phyloP scores from a whole-genome alignment of 2,113 vertebrate genomes.

The Macaca mulatta region DNA sequence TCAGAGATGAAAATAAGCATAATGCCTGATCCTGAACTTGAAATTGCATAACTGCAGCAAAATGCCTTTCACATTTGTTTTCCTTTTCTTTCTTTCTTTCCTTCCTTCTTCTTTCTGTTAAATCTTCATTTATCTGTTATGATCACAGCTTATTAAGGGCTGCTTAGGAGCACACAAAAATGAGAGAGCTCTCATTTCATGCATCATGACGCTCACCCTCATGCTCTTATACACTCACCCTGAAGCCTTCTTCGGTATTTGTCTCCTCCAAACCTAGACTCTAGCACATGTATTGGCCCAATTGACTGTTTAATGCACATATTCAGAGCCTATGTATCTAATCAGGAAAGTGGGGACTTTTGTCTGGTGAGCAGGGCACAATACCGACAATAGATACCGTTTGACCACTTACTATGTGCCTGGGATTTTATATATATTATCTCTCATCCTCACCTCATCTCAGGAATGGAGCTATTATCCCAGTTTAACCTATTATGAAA shows the following conservation, averaged over 20 bases:
- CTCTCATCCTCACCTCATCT: not conserved
- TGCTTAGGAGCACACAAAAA: not conserved
- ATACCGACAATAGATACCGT: not conserved
- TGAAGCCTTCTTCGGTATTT: not conserved
- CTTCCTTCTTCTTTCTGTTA: not conserved
- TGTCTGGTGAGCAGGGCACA: not conserved
- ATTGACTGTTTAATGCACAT: not conserved
- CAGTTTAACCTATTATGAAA: not conserved
- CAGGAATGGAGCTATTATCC: not conserved
- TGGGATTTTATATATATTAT: not conserved
- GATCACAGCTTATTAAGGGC: slow-evolving; percentile 20
- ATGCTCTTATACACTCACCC: not conserved
- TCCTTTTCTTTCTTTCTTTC: not conserved
- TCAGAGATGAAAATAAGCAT: slow-evolving; percentile 56
- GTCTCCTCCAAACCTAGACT: not conserved
- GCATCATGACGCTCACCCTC: not conserved
- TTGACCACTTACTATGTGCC: not conserved
- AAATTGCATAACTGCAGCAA: slow-evolving; percentile 51
- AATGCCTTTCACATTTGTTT: slow-evolving; percentile 54
- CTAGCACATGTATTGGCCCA: not conserved
- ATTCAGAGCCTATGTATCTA: not conserved
- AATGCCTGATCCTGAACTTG: slow-evolving; percentile 54
- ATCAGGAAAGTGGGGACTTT: not conserved
- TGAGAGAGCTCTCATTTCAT: not conserved
- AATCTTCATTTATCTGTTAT: slow-evolving; percentile 47